phyloP scores from a whole-genome alignment of 92 coral and sea anemone species.

The Parazoanthus swiftii region DNA sequence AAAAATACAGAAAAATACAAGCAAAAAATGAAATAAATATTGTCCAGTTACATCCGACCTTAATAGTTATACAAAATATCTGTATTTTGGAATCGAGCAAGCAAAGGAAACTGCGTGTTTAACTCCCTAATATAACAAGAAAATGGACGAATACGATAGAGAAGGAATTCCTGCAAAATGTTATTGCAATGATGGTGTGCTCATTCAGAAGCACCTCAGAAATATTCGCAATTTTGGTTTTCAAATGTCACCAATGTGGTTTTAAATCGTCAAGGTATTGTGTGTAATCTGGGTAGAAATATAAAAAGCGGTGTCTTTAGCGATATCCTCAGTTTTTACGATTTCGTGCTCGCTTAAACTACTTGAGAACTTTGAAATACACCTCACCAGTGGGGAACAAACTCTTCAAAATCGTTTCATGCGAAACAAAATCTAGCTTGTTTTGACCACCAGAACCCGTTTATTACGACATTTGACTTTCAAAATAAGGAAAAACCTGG shows the following conservation, averaged over 20 bases:
- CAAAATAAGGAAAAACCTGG: constrained; percentile 5
- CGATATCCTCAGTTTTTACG: neutral
- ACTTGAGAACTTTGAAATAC: neutral
- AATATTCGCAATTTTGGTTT: neutral
- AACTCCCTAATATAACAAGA: neutral
- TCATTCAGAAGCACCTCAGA: neutral
- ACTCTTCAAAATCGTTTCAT: constrained; percentile 9
- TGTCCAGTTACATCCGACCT: constrained; percentile 56
- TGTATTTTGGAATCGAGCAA: constrained; percentile 33
- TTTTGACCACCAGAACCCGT: neutral
- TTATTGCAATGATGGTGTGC: neutral
- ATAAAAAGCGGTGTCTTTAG: neutral
- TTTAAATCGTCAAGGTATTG: neutral
- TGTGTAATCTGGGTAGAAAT: neutral
- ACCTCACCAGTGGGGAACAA: neutral
- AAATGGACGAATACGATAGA: neutral
- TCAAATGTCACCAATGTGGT: neutral
- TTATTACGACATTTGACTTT: constrained; percentile 7
- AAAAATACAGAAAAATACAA: constrained; percentile 85
- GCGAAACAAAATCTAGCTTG: constrained; percentile 5
- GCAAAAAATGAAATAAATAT: constrained; percentile 70
- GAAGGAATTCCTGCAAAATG: constrained; percentile 21
- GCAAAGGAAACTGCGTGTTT: constrained; percentile 10
- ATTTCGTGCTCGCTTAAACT: constrained; percentile 4
- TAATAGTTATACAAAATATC: constrained; percentile 18